Evolutionary conservation across 2,888 invertebrate genomes (phyloP).

Genomic region (Ennomos erosarius): DNA sequence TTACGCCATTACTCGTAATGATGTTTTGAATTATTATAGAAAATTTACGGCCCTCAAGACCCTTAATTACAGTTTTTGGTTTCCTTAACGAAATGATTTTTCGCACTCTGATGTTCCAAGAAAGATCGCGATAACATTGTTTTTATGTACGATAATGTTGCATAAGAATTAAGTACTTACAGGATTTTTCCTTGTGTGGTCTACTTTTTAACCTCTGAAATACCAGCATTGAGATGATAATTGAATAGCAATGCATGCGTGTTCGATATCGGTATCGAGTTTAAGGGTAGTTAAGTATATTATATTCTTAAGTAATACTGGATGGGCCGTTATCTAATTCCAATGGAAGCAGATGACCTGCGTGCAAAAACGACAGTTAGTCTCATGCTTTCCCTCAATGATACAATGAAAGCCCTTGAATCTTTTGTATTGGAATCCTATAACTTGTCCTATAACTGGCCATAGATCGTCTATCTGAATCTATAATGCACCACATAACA

Average conservation of each 20-base stretch:
- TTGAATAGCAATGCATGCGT: no score
- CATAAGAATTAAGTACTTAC: constrained; percentile 25
- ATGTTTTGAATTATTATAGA: constrained; percentile 71
- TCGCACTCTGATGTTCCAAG: constrained; percentile 48
- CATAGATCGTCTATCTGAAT: neutral
- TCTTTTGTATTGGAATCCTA: no score
- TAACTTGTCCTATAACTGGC: no score
- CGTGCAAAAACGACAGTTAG: no score
- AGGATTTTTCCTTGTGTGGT: constrained; percentile 15
- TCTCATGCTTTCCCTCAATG: no score
- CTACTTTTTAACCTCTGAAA: constrained; percentile 9
- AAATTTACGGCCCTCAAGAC: constrained; percentile 56
- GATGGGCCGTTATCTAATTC: neutral
- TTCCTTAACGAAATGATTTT: constrained; percentile 50
- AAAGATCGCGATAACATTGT: constrained; percentile 53
- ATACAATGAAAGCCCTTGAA: no score
- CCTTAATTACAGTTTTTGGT: constrained; percentile 60
- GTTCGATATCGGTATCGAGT: no score
- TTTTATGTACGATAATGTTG: constrained; percentile 40
- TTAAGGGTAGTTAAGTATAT: no score
- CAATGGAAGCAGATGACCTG: neutral
- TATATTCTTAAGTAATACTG: neutral
- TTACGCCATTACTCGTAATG: constrained; percentile 72
- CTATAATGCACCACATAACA: constrained; percentile 10
- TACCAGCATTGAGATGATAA: no score